phyloP scores from a whole-genome alignment of 35 echinoderm and acorn worm genomes.

The Acanthaster planci region DNA sequence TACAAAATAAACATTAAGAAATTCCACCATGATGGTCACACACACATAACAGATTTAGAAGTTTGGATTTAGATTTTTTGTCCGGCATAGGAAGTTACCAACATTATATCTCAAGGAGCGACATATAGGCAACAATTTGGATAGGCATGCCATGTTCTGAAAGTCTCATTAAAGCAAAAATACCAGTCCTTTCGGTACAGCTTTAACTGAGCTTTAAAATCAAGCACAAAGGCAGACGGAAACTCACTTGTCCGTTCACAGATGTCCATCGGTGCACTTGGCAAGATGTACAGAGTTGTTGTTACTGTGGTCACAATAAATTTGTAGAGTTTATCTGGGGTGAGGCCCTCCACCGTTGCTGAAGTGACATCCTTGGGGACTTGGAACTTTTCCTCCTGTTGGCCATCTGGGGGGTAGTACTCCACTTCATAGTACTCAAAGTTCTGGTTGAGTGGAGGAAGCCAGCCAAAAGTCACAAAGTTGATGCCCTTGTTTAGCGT shows the following conservation, averaged over 20 bases:
- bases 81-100: too few species aligned
- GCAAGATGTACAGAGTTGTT: neutral
- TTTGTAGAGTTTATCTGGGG: neutral
- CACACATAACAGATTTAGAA: too few species aligned
- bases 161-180: too few species aligned
- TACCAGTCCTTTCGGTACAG: too few species aligned
- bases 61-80: too few species aligned
- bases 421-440: slow-evolving; percentile 12
- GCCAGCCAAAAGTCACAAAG: neutral
- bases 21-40: too few species aligned
- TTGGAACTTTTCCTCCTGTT: neutral
- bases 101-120: too few species aligned
- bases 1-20: too few species aligned
- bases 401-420: neutral
- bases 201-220: too few species aligned
- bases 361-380: neutral
- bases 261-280: neutral
- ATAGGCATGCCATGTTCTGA: too few species aligned
- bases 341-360: neutral
- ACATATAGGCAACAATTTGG: too few species aligned
- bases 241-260: slow-evolving; percentile 2
- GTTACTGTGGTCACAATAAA: neutral
- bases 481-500: neutral
- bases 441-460: neutral
- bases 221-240: too few species aligned